Conservation (phyloP, 2,113 vertebrate genomes). For the Chlorodrepanis virens region DNA sequence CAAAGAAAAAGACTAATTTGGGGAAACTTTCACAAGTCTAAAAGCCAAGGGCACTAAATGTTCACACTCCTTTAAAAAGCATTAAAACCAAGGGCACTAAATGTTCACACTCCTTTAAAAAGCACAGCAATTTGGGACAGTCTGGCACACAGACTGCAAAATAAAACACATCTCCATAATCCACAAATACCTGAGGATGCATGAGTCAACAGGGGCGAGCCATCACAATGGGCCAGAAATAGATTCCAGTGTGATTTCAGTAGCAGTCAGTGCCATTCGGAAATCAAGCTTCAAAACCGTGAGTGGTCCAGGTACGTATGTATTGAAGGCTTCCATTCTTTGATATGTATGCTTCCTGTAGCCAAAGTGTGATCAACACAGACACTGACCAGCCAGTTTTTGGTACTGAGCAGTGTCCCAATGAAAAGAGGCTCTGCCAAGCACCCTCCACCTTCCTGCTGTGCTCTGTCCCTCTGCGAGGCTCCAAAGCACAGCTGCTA, state of each 20-base stretch:
- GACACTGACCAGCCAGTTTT: neutral
- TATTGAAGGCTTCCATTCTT: neutral
- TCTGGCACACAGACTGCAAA: neutral
- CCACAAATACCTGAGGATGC: neutral
- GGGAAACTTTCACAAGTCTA: neutral
- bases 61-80: neutral
- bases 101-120: neutral
- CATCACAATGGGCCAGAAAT: neutral
- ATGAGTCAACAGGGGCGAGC: neutral
- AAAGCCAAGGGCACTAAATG: neutral
- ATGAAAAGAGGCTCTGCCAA: neutral
- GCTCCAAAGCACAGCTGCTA: neutral
- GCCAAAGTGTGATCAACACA: neutral
- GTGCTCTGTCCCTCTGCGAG: accelerated
- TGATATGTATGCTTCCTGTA: accelerated
- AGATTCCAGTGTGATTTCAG: neutral
- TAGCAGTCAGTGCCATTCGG: neutral
- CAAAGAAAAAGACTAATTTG: neutral
- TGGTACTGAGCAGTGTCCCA: neutral
- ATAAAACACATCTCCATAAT: neutral
- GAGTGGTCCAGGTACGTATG: neutral
- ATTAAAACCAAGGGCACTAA: neutral
- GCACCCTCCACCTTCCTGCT: accelerated
- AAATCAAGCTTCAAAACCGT: neutral
- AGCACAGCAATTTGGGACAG: neutral